Evolutionary conservation across 2,888 invertebrate genomes (phyloP), one percentile per base, ranked within the genome.

Genomic region (Ditylenchus weischeri): DNA sequence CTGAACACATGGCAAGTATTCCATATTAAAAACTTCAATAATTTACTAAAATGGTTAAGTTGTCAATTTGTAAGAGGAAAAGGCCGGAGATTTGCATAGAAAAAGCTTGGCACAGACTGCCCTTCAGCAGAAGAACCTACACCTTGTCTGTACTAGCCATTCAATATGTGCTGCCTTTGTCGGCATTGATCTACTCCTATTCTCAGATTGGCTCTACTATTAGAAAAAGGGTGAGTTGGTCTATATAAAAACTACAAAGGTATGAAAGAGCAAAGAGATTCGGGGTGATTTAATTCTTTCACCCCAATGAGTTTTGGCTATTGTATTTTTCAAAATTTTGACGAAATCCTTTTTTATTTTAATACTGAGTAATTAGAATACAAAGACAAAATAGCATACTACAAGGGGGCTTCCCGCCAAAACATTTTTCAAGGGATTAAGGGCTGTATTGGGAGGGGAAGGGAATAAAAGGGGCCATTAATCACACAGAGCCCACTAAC

Each of bases 171-270:
- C 70, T 80, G 11, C 80, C 80, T 13, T 65, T 80, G 11, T 69
- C 69, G 19, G 76, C 80, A 0, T 61, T 80, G 18, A 76, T 71
- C 23, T 79, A 77, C 61, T 78, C 79, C 49, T 80, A 80, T 65
- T 72, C 73, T 19, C 81, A 82, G 69, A 81, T 81, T 62, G 81
- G 81, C 7, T 74, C 76, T 15, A 81, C 79, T 0, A 81, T 82
- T 50, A 71, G 79, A 18, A 74, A 75, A 47, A 64, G 80, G 21
- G 72, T 72, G 36, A 75, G 73, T 38, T 11, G 11, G 1, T 2
- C 7, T 5, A 29, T 35, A 38, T 54, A 61, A 29, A 54, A 54
- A 54, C 15, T 15, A 15, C 1, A 23, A 23, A 54, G n/a, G 4
- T 15, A 43, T 8, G 8, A 43, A 15, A 38, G 11, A 38, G 11